phyloP scores from a whole-genome alignment of 2,113 vertebrate genomes.

The Cephalopholis sonnerati region DNA sequence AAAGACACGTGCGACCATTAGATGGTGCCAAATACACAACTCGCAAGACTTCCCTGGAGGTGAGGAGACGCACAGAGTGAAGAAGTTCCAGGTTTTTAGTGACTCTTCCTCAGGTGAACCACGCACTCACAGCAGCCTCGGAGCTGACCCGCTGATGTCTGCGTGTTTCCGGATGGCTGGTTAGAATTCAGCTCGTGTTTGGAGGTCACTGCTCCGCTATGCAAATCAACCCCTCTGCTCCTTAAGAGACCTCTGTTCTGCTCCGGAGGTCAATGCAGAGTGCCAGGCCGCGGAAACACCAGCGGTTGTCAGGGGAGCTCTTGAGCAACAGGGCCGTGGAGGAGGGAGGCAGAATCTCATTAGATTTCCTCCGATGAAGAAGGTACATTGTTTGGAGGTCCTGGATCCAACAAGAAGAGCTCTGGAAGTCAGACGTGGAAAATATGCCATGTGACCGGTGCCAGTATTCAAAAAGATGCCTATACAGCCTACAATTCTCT shows the following conservation, averaged over 20 bases:
- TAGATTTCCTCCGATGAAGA: constrained; percentile 79
- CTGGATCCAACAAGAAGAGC: constrained; percentile 45
- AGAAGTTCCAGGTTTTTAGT: not conserved
- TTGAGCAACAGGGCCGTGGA: constrained; percentile 77
- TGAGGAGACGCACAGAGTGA: not conserved
- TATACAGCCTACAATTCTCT: constrained; percentile 36
- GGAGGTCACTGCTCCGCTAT: constrained; percentile 76
- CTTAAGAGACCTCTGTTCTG: constrained; percentile 85
- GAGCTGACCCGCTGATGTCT: constrained; percentile 15
- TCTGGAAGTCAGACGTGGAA: constrained; percentile 72
- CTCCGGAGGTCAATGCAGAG: constrained; percentile 70
- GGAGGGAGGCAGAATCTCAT: constrained; percentile 76
- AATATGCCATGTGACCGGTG: constrained; percentile 73
- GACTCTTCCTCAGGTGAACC: constrained; percentile 47
- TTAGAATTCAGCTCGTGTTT: constrained; percentile 75
- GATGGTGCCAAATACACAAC: constrained; percentile 61
- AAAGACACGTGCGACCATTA: constrained; percentile 35
- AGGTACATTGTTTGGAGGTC: constrained; percentile 76
- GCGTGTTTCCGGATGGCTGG: constrained; percentile 38
- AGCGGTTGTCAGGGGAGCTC: constrained; percentile 84
- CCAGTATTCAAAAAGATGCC: constrained; percentile 61
- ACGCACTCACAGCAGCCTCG: not conserved
- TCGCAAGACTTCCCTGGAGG: not conserved
- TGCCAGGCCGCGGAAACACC: constrained; percentile 75
- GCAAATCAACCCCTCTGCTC: constrained; percentile 75